phyloP scores from a whole-genome alignment of 1,140 invertebrate species.

The Platorchestia sp. region DNA sequence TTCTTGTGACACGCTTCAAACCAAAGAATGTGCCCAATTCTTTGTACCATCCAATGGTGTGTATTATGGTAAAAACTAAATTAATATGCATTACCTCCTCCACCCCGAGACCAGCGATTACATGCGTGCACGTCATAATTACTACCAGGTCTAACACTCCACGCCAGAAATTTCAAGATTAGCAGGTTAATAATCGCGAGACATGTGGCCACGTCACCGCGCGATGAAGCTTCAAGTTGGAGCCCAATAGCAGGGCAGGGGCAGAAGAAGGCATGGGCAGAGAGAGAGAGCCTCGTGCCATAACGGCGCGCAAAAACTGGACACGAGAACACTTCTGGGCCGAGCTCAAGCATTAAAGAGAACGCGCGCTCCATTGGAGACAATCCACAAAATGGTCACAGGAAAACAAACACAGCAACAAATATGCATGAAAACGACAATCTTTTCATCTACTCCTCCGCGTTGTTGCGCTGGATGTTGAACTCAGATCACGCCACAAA shows the following conservation, averaged over 20 bases:
- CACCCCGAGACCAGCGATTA: not conserved
- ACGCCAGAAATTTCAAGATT: not conserved
- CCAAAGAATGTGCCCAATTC: not conserved
- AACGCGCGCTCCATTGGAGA: not conserved
- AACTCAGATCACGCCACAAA: not conserved
- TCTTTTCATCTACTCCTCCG: not conserved
- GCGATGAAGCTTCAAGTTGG: not conserved
- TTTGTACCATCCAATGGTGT: not conserved
- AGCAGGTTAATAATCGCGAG: not conserved
- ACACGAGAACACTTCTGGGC: not conserved
- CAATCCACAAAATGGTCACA: not conserved
- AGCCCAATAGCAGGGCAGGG: not conserved
- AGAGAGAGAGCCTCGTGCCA: not conserved
- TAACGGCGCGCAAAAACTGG: slow-evolving; percentile 38
- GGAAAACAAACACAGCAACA: not conserved
- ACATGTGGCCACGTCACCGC: not conserved
- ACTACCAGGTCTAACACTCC: not conserved
- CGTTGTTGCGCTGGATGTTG: not conserved
- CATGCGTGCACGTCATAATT: not conserved
- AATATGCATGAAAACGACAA: not conserved
- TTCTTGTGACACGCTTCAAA: not conserved
- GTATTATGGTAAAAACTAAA: not conserved
- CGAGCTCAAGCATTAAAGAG: not conserved
- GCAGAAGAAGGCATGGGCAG: not conserved
- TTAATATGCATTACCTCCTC: not conserved